Conservation (phyloP, 2,113 vertebrate genomes). For the Crotalus horridus region DNA sequence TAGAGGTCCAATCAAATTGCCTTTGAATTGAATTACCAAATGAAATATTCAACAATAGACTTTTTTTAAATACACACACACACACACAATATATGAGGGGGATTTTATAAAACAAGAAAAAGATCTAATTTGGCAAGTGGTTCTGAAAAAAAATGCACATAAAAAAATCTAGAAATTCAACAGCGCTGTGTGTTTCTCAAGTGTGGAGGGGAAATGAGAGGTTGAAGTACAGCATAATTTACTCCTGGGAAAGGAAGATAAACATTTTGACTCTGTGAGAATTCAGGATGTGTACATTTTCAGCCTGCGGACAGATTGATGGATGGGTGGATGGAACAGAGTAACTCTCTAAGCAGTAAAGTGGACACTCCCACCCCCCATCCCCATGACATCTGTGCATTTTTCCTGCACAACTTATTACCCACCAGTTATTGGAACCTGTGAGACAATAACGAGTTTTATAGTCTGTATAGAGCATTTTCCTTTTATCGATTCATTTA, state of each 20-base stretch:
- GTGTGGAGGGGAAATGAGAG: constrained; percentile 49
- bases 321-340: neutral
- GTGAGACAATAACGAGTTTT: neutral
- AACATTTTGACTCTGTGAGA: constrained; percentile 62
- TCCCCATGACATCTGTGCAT: neutral
- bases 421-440: neutral
- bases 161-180: constrained; percentile 57
- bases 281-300: constrained; percentile 54
- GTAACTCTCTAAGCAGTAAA: neutral
- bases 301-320: neutral
- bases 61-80: too few species aligned
- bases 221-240: constrained; percentile 58
- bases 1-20: neutral
- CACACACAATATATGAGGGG: neutral
- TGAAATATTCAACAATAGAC: neutral
- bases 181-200: constrained; percentile 21
- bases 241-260: constrained; percentile 47
- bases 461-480: neutral
- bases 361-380: neutral
- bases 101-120: neutral
- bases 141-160: constrained; percentile 39
- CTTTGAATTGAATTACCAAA: neutral
- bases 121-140: neutral
- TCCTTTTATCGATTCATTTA: neutral
- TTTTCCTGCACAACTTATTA: neutral